phyloP scores from a whole-genome alignment of 2,113 vertebrate species.

The Pelmatolapia mariae region DNA sequence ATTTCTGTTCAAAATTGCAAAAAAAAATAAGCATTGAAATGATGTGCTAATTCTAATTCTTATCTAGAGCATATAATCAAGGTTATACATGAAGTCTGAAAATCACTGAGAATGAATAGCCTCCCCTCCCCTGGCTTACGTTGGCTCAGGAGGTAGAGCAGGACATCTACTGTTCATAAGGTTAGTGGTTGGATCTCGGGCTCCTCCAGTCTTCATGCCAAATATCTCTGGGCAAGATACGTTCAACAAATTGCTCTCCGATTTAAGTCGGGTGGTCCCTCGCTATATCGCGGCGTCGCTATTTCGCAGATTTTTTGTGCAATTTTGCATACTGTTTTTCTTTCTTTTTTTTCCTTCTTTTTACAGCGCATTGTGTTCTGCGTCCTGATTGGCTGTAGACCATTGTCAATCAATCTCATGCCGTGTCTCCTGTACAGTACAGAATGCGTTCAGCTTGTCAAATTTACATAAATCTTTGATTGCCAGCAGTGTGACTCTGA shows the following conservation, averaged over 20 bases:
- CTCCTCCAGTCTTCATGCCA: not conserved
- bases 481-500: too few relatives aligned
- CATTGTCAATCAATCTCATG: too few relatives aligned
- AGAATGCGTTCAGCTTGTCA: too few relatives aligned
- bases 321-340: too few relatives aligned
- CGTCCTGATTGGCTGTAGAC: too few relatives aligned
- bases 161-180: not conserved
- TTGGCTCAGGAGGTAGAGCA: not conserved
- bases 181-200: rapidly evolving
- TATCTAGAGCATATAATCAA: not conserved
- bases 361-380: too few relatives aligned
- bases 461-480: too few relatives aligned
- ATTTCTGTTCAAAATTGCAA: not conserved
- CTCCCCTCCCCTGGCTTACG: too few relatives aligned
- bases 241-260: not conserved
- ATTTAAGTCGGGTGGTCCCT: not conserved
- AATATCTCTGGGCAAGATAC: not conserved
- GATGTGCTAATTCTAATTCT: not conserved
- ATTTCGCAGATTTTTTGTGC: too few relatives aligned
- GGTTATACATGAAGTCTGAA: not conserved
- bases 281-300: not conserved
- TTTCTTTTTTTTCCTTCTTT: too few relatives aligned
- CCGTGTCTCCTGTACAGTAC: too few relatives aligned
- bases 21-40: not conserved
- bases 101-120: not conserved